Conservation (phyloP, 1,140 invertebrate genomes). For the Papilio polyxenes region DNA sequence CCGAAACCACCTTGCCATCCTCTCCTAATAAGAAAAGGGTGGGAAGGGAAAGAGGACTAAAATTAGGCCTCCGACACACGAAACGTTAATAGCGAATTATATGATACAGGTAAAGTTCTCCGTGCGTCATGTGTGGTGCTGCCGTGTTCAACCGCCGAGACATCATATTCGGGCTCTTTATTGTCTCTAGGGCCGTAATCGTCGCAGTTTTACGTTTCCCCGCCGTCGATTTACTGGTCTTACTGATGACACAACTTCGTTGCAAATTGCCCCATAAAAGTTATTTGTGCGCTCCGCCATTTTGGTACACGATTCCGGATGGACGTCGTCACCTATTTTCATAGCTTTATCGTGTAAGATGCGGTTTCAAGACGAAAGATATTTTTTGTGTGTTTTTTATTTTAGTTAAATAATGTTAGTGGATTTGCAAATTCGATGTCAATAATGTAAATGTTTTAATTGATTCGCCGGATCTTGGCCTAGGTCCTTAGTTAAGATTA, state of each 20-base stretch:
- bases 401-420: neutral
- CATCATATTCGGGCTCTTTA: constrained; percentile 37
- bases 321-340: constrained; percentile 32
- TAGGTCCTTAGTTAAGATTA: too few species aligned
- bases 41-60: neutral
- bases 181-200: constrained; percentile 59
- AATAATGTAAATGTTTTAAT: too few species aligned
- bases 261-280: constrained; percentile 70
- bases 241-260: constrained; percentile 69
- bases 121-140: neutral
- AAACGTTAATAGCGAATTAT: neutral
- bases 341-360: constrained; percentile 10
- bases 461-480: too few species aligned
- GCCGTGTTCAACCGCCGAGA: constrained; percentile 13
- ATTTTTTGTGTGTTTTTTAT: neutral
- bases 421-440: too few species aligned
- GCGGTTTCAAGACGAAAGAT: neutral
- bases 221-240: constrained; percentile 63
- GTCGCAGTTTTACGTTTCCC: constrained; percentile 58
- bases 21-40: too few species aligned
- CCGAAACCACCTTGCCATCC: too few species aligned
- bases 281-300: constrained; percentile 65
- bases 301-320: constrained; percentile 45
- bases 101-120: neutral
- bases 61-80: neutral